Conservation (phyloP, 2,797 vertebrate species). For the Acridotheres tristis region DNA sequence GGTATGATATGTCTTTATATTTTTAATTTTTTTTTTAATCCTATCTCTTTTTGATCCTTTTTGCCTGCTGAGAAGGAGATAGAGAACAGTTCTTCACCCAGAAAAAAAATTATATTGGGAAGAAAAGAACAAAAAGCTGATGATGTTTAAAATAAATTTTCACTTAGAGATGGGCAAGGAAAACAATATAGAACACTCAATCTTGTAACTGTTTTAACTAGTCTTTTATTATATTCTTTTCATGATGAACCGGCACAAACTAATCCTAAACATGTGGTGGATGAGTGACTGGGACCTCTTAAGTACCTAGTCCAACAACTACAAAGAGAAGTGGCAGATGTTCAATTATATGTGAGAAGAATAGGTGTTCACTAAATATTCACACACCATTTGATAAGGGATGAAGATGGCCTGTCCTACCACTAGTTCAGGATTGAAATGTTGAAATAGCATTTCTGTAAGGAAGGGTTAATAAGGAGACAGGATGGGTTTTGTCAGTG, state of each 20-base stretch:
- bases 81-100: not conserved
- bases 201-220: not conserved
- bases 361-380: not conserved
- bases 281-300: not conserved
- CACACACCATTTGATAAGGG: not conserved
- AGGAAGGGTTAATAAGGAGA: not conserved
- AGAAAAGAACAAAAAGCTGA: accelerated
- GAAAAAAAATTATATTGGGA: not conserved
- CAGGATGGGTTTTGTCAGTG: not conserved
- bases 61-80: not conserved
- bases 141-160: not conserved
- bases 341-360: not conserved
- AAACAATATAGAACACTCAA: not conserved
- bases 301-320: not conserved
- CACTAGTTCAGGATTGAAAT: not conserved
- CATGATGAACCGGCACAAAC: not conserved
- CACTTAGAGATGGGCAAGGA: not conserved
- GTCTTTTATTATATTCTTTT: not conserved
- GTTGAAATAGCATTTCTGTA: not conserved
- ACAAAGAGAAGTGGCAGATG: not conserved
- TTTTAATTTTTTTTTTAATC: not conserved
- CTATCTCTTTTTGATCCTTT: not conserved
- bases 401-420: not conserved
- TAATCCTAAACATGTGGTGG: not conserved
- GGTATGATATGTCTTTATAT: not conserved